Evolutionary conservation across 2,797 vertebrate species (phyloP).

Genomic region (Siniperca scherzeri): DNA sequence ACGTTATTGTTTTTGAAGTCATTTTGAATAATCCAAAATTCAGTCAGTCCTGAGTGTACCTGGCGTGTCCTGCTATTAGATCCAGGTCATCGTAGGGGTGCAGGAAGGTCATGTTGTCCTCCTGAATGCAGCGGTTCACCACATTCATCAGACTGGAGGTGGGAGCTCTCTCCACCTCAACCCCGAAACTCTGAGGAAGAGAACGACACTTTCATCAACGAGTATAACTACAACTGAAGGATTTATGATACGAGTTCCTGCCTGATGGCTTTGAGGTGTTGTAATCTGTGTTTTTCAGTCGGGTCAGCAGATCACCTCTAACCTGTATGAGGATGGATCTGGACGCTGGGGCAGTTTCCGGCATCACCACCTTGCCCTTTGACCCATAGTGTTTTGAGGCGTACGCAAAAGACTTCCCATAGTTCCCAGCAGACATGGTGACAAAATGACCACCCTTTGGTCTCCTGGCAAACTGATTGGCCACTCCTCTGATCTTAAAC

Average conservation of each 20-base stretch:
- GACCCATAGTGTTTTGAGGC: constrained; percentile 84
- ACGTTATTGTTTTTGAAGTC: neutral
- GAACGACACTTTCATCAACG: neutral
- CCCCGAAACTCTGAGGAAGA: constrained; percentile 82
- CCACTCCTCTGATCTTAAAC: constrained; percentile 88
- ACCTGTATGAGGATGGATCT: constrained; percentile 85
- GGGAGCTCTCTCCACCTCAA: constrained; percentile 84
- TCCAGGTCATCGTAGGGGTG: constrained; percentile 86
- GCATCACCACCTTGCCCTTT: constrained; percentile 88
- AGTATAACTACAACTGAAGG: neutral
- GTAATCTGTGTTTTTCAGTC: neutral
- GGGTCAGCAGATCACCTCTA: constrained; percentile 19
- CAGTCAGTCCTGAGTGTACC: constrained; percentile 62
- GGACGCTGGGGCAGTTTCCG: constrained; percentile 84
- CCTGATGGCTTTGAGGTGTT: no score
- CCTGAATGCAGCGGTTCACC: constrained; percentile 83
- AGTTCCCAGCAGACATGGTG: constrained; percentile 89
- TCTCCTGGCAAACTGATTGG: constrained; percentile 85
- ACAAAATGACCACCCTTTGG: constrained; percentile 77
- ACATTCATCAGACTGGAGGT: constrained; percentile 75
- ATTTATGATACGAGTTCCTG: no score
- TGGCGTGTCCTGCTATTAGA: constrained; percentile 87
- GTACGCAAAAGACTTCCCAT: constrained; percentile 87
- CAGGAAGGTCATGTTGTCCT: constrained; percentile 85
- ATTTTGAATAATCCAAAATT: neutral